Base-by-base conservation (phyloP, 1,140 invertebrate genomes). In the Phortica variegata region DNA sequence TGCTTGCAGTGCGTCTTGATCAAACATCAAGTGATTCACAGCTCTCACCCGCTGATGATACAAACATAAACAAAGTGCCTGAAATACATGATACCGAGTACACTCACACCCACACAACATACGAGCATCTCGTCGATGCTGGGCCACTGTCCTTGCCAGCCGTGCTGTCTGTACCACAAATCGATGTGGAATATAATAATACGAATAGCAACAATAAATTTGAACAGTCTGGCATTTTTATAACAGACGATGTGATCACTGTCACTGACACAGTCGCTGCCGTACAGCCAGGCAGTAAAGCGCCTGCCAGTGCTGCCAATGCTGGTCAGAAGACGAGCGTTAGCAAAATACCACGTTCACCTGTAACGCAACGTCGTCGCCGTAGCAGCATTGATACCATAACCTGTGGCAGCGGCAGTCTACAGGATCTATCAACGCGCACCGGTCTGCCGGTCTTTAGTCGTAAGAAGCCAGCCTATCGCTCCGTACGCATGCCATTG, bases 231-330 rank as follows among this genome's bases (percentile, higher is more conserved):
- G 74, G 74, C 0, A 54, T 76, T 3, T 74, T 58, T 50, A 81
- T 78, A 39, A 79, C 77, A 61, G 72, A 79, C 58, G 78, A 79
- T 65, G 81, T 69, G 32, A 80, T 80, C 43, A 82, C 83, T 10
- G 49, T 44, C 76, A 71, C 18, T 17, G 38, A 33, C 26, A 19
- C 18, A 8, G 32, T 13, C 13, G 32, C 51, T 51, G 77, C 21
- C 66, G 77, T 48, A 61, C 41, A 44, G 32, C 3, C 41, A 29
- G 37, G 21, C 20, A 37, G 36, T n/a, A 71, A 9, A 62, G 65
- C 43, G 46, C 45, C 76, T 26, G 77, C 77, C 70, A 10, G 69
- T 76, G 16, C 76, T 78, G 1, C 75, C 79, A 15, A 70, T 78
- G 32, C 63, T 77, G 21, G 73, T 32, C n/a, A n/a, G n/a, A 40